phyloP scores from a whole-genome alignment of 2,888 invertebrate species.

The Epinotia ramella region DNA sequence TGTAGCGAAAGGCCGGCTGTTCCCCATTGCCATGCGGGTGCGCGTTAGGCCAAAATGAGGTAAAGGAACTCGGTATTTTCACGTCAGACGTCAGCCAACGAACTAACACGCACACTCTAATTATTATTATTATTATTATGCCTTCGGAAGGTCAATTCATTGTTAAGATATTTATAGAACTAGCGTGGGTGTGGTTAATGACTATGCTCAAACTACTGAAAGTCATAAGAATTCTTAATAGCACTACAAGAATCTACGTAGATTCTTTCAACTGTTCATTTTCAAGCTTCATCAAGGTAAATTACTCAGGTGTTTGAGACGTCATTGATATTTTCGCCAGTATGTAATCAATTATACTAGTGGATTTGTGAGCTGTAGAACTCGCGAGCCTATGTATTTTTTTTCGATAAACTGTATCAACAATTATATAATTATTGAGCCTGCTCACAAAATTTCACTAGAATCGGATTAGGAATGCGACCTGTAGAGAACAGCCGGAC shows the following conservation, averaged over 20 bases:
- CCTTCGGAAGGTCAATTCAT: constrained; percentile 17
- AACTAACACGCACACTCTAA: background rate
- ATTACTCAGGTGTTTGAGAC: background rate
- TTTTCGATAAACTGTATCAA: too few relatives aligned
- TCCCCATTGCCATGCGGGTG: background rate
- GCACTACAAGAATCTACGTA: background rate
- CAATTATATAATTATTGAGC: too few relatives aligned
- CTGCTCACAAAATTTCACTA: too few relatives aligned
- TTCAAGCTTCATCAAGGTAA: background rate
- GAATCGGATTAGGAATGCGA: too few relatives aligned
- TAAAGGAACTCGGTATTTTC: background rate
- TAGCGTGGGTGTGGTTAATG: constrained; percentile 30
- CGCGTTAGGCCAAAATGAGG: background rate
- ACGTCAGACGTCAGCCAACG: constrained; percentile 10
- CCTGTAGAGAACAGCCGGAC: too few relatives aligned
- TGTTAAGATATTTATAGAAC: constrained; percentile 32
- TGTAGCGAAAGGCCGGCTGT: background rate
- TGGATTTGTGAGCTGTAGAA: too few relatives aligned
- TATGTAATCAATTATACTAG: background rate
- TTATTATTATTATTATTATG: background rate
- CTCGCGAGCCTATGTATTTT: too few relatives aligned
- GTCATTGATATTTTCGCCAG: background rate
- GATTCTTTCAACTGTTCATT: constrained; percentile 1
- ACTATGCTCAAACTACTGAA: constrained; percentile 1
- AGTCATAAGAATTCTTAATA: constrained; percentile 20